These are phyloP conservation scores for Hippocampus mohnikei DNA, from an alignment of 2,113 vertebrate genomes.

Conservation along the genomic window DNA sequence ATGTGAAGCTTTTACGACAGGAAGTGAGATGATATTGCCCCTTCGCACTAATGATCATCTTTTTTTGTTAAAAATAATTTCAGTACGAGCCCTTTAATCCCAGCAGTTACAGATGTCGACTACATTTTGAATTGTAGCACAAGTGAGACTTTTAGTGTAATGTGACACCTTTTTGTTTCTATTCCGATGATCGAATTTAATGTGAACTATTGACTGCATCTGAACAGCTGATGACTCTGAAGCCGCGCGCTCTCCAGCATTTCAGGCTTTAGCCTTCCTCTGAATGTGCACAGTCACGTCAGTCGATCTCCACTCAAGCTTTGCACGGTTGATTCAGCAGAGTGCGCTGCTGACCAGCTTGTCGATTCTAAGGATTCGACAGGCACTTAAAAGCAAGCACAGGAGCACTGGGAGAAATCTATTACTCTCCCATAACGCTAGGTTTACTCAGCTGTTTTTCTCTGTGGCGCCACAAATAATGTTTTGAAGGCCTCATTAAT, in stretches of 20 bases:
- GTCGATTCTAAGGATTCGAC: slow-evolving; percentile 21
- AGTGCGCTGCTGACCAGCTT: slow-evolving; percentile 14
- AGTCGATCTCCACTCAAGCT: neutral
- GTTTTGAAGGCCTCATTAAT: neutral
- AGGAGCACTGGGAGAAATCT: slow-evolving; percentile 43
- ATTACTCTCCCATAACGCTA: slow-evolving; percentile 30
- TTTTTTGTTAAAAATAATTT: slow-evolving; percentile 16
- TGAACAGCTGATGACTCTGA: neutral
- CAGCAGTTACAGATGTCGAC: neutral
- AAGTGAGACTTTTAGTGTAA: slow-evolving; percentile 1
- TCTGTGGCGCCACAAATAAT: neutral
- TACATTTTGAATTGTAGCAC: neutral
- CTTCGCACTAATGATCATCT: slow-evolving; percentile 10
- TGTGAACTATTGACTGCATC: neutral
- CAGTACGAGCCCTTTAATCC: slow-evolving; percentile 11
- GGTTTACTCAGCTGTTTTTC: slow-evolving; percentile 59
- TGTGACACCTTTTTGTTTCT: neutral
- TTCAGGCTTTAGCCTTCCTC: neutral
- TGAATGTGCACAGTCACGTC: neutral
- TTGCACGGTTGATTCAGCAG: slow-evolving; percentile 2
- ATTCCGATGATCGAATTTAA: neutral
- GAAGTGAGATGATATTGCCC: slow-evolving; percentile 2
- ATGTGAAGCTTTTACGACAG: slow-evolving; percentile 10
- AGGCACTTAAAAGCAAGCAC: slow-evolving; percentile 44
- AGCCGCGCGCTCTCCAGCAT: neutral